phyloP scores from a whole-genome alignment of 2,888 invertebrate species.

The Nymphalis c-album region DNA sequence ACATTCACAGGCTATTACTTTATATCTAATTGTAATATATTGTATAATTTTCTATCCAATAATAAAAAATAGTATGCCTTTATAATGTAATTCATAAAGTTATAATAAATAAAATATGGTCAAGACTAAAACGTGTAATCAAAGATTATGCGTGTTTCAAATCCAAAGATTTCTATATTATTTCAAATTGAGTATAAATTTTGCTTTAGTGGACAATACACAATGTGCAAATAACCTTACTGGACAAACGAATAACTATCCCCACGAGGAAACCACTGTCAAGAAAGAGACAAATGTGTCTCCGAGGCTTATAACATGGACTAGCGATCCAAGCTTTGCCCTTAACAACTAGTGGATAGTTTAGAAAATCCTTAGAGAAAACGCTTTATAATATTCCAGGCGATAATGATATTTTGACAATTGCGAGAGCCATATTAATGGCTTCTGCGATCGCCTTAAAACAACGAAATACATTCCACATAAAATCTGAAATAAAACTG shows the following conservation, averaged over 20 bases:
- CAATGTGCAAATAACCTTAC: constrained; percentile 3
- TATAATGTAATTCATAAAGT: too few species aligned
- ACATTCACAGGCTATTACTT: too few species aligned
- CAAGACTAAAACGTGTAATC: background rate
- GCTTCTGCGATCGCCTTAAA: too few species aligned
- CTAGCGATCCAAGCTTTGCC: background rate
- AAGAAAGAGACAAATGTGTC: constrained; percentile 15
- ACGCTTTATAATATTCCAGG: background rate
- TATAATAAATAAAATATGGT: too few species aligned
- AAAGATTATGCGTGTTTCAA: background rate
- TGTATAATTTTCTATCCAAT: too few species aligned
- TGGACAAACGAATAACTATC: constrained; percentile 7
- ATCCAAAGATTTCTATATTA: background rate
- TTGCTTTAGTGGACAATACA: background rate
- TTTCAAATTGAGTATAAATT: constrained; percentile 3
- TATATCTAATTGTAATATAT: too few species aligned
- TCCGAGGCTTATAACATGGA: background rate
- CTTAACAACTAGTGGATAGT: background rate
- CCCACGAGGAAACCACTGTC: constrained; percentile 13
- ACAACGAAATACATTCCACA: too few species aligned
- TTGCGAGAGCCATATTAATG: background rate
- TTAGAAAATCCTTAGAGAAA: background rate
- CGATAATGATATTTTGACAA: background rate
- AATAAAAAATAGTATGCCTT: too few species aligned
- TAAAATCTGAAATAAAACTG: background rate